phyloP scores from a whole-genome alignment of 1,140 invertebrate genomes.

The Listronotus bonariensis region DNA sequence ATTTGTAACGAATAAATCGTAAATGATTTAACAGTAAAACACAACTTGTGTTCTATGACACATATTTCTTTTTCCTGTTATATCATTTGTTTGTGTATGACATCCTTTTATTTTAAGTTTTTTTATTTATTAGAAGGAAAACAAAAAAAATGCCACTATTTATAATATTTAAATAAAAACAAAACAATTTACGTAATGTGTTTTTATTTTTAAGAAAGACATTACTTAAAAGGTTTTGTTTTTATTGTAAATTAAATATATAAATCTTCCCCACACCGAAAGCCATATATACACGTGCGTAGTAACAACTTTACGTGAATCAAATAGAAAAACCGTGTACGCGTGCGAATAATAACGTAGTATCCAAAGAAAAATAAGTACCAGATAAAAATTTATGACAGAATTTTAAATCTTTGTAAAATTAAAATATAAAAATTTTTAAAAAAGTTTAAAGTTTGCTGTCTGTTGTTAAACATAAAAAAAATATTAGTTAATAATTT shows the following conservation, averaged over 20 bases:
- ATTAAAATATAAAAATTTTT: too few relatives aligned
- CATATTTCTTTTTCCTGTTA: too few relatives aligned
- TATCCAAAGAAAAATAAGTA: constrained; percentile 7
- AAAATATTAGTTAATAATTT: too few relatives aligned
- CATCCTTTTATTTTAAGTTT: too few relatives aligned
- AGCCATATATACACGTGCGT: constrained; percentile 36
- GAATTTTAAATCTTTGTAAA: neutral
- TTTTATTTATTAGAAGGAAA: too few relatives aligned
- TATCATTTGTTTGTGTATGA: too few relatives aligned
- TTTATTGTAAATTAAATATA: neutral
- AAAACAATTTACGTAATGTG: neutral
- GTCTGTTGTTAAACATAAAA: too few relatives aligned
- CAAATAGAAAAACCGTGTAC: constrained; percentile 13
- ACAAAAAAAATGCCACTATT: neutral
- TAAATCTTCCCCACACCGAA: constrained; percentile 17
- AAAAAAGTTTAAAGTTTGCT: too few relatives aligned
- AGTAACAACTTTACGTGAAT: constrained; percentile 17
- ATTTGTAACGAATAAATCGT: too few relatives aligned
- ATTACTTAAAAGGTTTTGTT: constrained; percentile 1
- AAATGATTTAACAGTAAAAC: too few relatives aligned
- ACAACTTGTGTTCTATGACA: too few relatives aligned
- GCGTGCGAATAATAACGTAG: constrained; percentile 4
- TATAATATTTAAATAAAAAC: constrained; percentile 4
- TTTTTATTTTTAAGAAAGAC: neutral
- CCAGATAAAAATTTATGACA: constrained; percentile 1